Evolutionary conservation across 30 jellyfish, hydroid and myxozoan species (phyloP).

Genomic region (Catostylus mosaicus): DNA sequence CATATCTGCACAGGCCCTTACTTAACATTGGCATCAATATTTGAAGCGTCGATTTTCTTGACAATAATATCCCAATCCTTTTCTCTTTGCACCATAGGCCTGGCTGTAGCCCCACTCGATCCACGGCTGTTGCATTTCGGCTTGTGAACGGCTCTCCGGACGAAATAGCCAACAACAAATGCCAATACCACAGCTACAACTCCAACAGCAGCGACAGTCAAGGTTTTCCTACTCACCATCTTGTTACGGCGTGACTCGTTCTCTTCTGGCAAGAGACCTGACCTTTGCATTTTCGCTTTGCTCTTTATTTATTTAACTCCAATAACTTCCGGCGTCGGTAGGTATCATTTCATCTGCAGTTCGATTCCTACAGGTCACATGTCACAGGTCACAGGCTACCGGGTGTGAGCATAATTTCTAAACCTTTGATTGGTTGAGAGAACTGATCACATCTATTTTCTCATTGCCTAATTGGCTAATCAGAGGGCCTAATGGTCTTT

Average conservation of each 20-base stretch:
- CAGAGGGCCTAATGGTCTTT: too few relatives aligned
- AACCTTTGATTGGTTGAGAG: too few relatives aligned
- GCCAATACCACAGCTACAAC: slow-evolving; percentile 44
- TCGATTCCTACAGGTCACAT: too few relatives aligned
- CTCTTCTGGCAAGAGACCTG: too few relatives aligned
- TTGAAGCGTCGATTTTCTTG: slow-evolving; percentile 29
- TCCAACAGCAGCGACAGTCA: slow-evolving; percentile 6
- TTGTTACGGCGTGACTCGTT: slow-evolving; percentile 2
- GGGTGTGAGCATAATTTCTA: too few relatives aligned
- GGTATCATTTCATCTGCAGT: too few relatives aligned
- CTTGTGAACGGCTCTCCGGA: slow-evolving; percentile 57
- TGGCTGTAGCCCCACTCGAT: not conserved
- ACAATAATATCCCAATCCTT: slow-evolving; percentile 38
- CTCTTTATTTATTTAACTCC: too few relatives aligned
- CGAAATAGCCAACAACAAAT: slow-evolving; percentile 84
- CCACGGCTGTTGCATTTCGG: slow-evolving; percentile 10
- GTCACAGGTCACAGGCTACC: too few relatives aligned
- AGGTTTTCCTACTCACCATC: slow-evolving; percentile 28
- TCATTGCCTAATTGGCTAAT: too few relatives aligned
- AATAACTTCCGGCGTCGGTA: too few relatives aligned
- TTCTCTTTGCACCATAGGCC: slow-evolving; percentile 28
- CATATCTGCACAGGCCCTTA: not conserved
- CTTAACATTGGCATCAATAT: slow-evolving; percentile 54
- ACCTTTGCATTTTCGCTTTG: too few relatives aligned
- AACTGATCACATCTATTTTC: too few relatives aligned